Percentiles rank a stretch among this genome's conserved stretches.
These are phyloP conservation scores for Parnassius mnemosyne DNA, from an alignment of 2,888 invertebrate species.

Conservation along the genomic window DNA sequence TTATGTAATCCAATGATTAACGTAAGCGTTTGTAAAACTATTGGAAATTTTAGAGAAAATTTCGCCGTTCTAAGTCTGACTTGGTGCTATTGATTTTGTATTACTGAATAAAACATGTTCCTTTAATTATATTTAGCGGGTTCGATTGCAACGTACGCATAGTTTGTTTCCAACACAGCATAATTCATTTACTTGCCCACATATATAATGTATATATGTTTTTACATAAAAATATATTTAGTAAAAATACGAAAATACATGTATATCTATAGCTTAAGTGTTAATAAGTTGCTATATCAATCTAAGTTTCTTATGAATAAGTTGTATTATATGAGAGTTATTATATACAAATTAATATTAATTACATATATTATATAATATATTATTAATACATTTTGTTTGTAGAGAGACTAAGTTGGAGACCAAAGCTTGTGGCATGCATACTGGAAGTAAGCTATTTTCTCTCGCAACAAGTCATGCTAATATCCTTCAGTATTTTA, in stretches of 20 bases:
- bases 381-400: no score
- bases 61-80: slow-evolving; percentile 13
- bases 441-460: no score
- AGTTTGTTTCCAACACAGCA: not conserved
- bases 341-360: not conserved
- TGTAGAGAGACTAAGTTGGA: no score
- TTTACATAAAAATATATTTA: not conserved
- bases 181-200: slow-evolving; percentile 5
- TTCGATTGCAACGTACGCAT: not conserved
- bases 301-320: not conserved
- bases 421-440: no score
- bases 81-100: slow-evolving; percentile 12
- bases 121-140: slow-evolving; percentile 9
- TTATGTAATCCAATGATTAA: not conserved
- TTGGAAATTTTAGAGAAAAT: not conserved
- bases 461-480: no score
- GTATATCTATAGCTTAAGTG: not conserved
- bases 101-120: slow-evolving; percentile 8
- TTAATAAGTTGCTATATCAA: not conserved
- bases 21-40: slow-evolving; percentile 1
- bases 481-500: no score
- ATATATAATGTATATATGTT: not conserved
- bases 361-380: no score
- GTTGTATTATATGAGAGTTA: not conserved
- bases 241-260: slow-evolving; percentile 4